Conservation (phyloP, 1,140 invertebrate species). For the Heterodera schachtii region DNA sequence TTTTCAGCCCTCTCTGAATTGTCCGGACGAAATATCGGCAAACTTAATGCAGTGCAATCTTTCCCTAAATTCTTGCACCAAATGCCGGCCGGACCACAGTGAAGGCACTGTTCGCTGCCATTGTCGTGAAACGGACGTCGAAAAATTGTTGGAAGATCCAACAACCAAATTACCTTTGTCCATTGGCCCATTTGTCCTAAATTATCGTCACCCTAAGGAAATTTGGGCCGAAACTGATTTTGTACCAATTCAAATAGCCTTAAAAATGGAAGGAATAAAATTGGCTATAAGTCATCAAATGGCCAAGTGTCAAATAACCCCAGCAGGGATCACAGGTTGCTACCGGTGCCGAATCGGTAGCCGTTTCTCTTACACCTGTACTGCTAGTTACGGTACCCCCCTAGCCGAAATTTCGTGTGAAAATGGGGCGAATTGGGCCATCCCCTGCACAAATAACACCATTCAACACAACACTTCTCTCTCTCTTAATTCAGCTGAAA, state of each 20-base stretch:
- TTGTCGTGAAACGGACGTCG: background rate
- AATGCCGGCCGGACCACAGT: background rate
- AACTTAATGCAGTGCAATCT: background rate
- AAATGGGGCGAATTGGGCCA: background rate
- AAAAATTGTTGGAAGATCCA: slow-evolving; percentile 1
- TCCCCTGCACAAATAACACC: background rate
- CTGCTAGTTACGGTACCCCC: background rate
- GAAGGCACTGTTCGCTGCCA: slow-evolving; percentile 2
- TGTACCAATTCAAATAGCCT: background rate
- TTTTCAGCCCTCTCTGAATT: background rate
- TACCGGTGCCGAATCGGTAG: background rate
- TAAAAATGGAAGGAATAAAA: background rate
- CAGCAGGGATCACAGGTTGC: background rate
- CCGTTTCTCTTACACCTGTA: background rate
- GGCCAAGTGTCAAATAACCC: background rate
- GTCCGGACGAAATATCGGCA: background rate
- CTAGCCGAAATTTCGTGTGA: background rate
- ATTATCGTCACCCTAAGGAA: background rate
- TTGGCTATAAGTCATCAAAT: background rate
- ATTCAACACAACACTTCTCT: background rate
- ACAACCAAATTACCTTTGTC: background rate
- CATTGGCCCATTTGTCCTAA: background rate
- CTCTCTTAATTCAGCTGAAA: background rate
- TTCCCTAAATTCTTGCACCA: background rate
- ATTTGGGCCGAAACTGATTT: background rate